Evolutionary conservation across 92 coral and sea anemone genomes (phyloP), one percentile per base, ranked within the genome.

Genomic region (Actinostola sp.): DNA sequence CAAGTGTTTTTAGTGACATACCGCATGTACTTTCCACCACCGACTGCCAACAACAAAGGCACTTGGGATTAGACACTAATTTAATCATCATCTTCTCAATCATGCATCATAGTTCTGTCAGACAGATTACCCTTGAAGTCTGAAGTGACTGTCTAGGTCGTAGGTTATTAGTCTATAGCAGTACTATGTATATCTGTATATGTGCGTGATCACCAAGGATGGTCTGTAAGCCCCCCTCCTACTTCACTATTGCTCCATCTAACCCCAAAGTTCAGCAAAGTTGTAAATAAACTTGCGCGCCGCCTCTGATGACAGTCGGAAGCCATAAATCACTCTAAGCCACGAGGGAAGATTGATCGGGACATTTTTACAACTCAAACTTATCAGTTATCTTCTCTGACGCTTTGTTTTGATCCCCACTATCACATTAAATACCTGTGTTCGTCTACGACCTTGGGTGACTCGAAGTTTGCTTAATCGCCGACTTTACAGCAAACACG

Each of bases 241-340:
- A 30, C 21, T 2, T 48, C 54, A 31, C 63, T 29, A 57, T 27
- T 57, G 63, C 63, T 57, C 4, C 10, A 30, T 8, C 63, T 3
- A 57, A 57, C 36, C 63, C 63, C 20, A 57, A 57, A 57, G 63
- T 57, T 57, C 63, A 57, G 28, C 63, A 27, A 57, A 29, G 4
- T 29, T 30, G 11, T 21, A 57, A 57, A 57, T 26, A 57, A 57
- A 36, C 42, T 4, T 31, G 27, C 39, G 63, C 39, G 28, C 63
- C 63, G 13, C 63, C 63, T 38, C 10, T 27, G 10, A 20, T 30
- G 39, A 57, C 36, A 7, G 27, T 27, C 63, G 63, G 63, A 57
- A 57, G 63, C 28, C 3, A 57, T 57, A 23, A n/a, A 57, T 57
- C 63, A 30, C 39, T 57, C 17, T 57, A 13, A 28, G 28, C n/a